Evolutionary conservation across 2,888 invertebrate species (phyloP).

Genomic region (Agrochola lychnidis): DNA sequence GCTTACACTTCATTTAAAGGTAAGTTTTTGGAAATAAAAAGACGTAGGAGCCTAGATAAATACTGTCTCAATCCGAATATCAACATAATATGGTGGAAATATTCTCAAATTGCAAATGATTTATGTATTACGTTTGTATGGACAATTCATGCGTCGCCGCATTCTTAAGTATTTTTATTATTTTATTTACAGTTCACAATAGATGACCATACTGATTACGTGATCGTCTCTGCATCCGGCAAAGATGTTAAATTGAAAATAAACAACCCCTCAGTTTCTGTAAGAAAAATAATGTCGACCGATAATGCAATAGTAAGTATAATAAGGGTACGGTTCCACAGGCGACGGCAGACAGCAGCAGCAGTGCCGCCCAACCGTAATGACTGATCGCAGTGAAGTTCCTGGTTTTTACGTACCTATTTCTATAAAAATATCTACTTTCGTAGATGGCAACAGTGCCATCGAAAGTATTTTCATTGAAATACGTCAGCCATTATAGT

Average conservation of each 20-base stretch:
- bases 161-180: background rate
- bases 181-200: slow-evolving; percentile 49
- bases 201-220: slow-evolving; percentile 61
- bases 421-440: background rate
- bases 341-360: background rate
- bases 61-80: no score
- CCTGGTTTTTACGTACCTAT: background rate
- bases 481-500: background rate
- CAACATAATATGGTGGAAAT: no score
- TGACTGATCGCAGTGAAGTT: background rate
- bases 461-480: background rate
- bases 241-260: slow-evolving; percentile 28
- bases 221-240: slow-evolving; percentile 53
- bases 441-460: background rate
- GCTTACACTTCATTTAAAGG: no score
- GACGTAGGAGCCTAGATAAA: no score
- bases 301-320: slow-evolving; percentile 53
- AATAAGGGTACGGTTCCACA: background rate
- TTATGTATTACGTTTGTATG: no score
- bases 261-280: slow-evolving; percentile 6
- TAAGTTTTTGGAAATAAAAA: no score
- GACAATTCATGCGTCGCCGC: no score
- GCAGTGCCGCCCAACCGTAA: background rate
- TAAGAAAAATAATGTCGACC: slow-evolving; percentile 35
- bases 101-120: no score